Evolutionary conservation across 2,113 vertebrate species (phyloP).

Genomic region (Dasyornis broadbenti): DNA sequence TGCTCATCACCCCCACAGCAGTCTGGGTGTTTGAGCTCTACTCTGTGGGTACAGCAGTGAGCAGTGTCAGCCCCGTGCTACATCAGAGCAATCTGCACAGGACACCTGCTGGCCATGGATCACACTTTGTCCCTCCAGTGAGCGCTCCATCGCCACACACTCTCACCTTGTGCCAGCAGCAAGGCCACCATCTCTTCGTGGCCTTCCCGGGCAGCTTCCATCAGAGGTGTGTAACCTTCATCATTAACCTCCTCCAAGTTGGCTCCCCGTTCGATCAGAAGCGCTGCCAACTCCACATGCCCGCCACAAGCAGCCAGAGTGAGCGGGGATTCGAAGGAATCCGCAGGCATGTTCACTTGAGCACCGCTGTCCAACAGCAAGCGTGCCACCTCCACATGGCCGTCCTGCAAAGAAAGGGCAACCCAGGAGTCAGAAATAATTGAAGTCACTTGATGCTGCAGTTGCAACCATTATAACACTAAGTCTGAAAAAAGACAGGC

Average conservation of each 20-base stretch:
- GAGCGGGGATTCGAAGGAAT: conserved; percentile 96
- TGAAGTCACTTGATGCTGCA: background rate
- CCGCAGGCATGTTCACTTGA: conserved; percentile 98
- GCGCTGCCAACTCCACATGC: conserved; percentile 92
- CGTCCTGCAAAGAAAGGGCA: conserved; percentile 76
- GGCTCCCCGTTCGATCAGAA: conserved; percentile 95
- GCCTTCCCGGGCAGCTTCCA: conserved; percentile 97
- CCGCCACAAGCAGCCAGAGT: conserved; percentile 96
- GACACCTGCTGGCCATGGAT: background rate
- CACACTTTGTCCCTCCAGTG: fast-evolving
- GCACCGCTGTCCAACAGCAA: conserved; percentile 97
- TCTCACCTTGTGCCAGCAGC: conserved; percentile 94
- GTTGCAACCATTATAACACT: background rate
- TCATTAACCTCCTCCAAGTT: conserved; percentile 99
- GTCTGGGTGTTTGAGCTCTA: background rate
- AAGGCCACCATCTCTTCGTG: conserved; percentile 98
- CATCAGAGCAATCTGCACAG: background rate
- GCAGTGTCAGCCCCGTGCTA: fast-evolving
- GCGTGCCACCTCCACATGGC: conserved; percentile 96
- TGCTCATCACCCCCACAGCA: background rate
- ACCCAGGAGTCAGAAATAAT: background rate
- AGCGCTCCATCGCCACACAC: fast-evolving
- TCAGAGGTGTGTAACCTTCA: conserved; percentile 96
- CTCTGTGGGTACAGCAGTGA: background rate
- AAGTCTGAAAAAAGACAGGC: background rate